Evolutionary conservation across 2,113 vertebrate genomes (phyloP), one percentile per base, ranked within the genome.

Genomic region (Hippotragus niger): DNA sequence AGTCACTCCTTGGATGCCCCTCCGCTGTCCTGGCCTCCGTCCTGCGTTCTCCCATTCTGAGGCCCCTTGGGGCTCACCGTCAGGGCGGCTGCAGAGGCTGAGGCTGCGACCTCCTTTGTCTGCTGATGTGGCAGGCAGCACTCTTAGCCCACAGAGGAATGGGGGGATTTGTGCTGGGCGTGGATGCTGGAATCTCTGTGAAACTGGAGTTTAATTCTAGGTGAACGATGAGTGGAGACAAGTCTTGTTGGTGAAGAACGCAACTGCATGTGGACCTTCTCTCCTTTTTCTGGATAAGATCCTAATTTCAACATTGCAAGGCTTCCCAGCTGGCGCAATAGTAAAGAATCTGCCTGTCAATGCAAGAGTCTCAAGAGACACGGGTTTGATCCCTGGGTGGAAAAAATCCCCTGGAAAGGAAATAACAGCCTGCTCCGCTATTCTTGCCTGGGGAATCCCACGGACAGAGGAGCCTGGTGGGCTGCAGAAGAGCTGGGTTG

Each of bases 151-250:
- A 0, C 31, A 29, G 83, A 12, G 0, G 19, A 27, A 9, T 1
- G 2, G 0, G 5, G 15, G 31, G 12, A 0, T 2, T 0, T 4
- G 16, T 31, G 40, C 12, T 25, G 1, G 29, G 16, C 33, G 3
- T 3, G 1, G 17, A 3, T 0, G 14, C 43, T 3, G 0, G 1
- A 13, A 1, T 11, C 53, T 16, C 11, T 4, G 1, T 16, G 5
- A 31, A 40, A 40, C 14, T 3, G 6, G 33, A 10, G 2, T 2
- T 6, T 6, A 19, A 23, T 47, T 52, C 27, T 4, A 2, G 0
- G 0, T 13, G 27, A 23, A 2, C 23, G 3, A 0, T 1, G 40
- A 13, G 12, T 6, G 7, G 2, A 6, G 8, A 4, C 1, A 0
- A 2, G 29, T 43, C 40, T 31, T 1, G 27, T n/a, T n/a, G 29